These are phyloP conservation scores for Leptinotarsa lineolata DNA, from an alignment of 1,140 invertebrate species.

Conservation along the genomic window DNA sequence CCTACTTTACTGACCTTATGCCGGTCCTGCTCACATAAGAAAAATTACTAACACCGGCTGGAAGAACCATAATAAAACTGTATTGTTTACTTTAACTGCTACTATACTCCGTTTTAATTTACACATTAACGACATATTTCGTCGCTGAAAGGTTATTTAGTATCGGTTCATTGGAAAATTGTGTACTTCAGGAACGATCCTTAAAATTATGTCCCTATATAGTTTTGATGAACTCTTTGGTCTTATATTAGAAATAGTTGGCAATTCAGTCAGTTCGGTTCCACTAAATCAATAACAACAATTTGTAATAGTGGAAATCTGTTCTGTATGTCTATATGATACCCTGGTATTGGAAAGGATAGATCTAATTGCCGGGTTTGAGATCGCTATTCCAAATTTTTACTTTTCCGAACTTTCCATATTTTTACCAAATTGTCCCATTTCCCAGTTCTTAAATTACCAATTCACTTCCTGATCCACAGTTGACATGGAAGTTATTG, in stretches of 20 bases:
- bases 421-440: no score
- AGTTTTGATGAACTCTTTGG: neutral
- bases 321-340: no score
- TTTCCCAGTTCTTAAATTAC: no score
- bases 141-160: neutral
- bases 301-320: no score
- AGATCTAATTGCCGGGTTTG: no score
- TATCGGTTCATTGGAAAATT: neutral
- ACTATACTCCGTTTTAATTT: neutral
- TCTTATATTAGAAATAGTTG: neutral
- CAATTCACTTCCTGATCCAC: no score
- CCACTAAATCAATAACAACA: no score
- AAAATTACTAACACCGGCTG: slow-evolving; percentile 21
- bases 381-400: no score
- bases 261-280: neutral
- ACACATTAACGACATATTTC: slow-evolving; percentile 8
- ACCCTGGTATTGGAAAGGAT: no score
- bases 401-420: no score
- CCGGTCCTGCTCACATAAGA: neutral
- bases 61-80: slow-evolving; percentile 22
- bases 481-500: no score
- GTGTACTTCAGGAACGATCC: neutral
- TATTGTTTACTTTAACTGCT: slow-evolving; percentile 22
- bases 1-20: neutral
- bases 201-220: neutral